Percentiles rank a stretch among this genome's conserved stretches.
These are phyloP conservation scores for Nemotelus nigrinus DNA, from an alignment of 2,888 invertebrate genomes.

Conservation along the genomic window DNA sequence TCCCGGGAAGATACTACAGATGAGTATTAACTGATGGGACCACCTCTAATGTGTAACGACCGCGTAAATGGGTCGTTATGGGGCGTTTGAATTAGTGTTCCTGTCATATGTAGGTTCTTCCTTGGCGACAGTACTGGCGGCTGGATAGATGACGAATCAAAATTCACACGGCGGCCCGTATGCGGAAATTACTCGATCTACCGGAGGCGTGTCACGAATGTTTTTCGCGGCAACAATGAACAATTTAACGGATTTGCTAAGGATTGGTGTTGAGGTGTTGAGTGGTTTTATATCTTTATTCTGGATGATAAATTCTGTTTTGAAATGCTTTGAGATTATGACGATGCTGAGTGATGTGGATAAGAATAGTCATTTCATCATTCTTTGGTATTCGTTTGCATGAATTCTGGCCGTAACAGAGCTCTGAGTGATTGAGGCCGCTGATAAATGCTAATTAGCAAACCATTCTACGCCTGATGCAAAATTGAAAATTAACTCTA, in stretches of 20 bases:
- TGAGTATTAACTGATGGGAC: slow-evolving; percentile 2
- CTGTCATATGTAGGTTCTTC: slow-evolving; percentile 11
- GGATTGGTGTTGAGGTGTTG: slow-evolving; percentile 11
- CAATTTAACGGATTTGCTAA: slow-evolving; percentile 10
- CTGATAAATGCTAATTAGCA: background rate
- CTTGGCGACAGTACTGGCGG: background rate
- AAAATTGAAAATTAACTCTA: slow-evolving; percentile 3
- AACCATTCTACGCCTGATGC: no score
- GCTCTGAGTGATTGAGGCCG: background rate
- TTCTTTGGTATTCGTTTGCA: background rate
- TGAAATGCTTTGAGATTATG: background rate
- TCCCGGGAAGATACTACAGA: background rate
- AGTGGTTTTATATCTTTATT: slow-evolving; percentile 27
- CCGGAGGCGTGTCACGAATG: slow-evolving; percentile 18
- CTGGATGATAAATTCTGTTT: background rate
- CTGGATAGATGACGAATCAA: slow-evolving; percentile 13
- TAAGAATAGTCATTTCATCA: background rate
- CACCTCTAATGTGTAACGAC: slow-evolving; percentile 40
- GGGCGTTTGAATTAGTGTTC: slow-evolving; percentile 39
- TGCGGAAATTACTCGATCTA: slow-evolving; percentile 7
- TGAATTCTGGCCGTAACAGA: background rate
- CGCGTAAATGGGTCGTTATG: slow-evolving; percentile 39
- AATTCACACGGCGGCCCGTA: slow-evolving; percentile 25
- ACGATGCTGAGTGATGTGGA: background rate
- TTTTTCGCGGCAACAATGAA: slow-evolving; percentile 1